Conservation (phyloP, 2,888 invertebrate species). For the Elmis aenea region DNA sequence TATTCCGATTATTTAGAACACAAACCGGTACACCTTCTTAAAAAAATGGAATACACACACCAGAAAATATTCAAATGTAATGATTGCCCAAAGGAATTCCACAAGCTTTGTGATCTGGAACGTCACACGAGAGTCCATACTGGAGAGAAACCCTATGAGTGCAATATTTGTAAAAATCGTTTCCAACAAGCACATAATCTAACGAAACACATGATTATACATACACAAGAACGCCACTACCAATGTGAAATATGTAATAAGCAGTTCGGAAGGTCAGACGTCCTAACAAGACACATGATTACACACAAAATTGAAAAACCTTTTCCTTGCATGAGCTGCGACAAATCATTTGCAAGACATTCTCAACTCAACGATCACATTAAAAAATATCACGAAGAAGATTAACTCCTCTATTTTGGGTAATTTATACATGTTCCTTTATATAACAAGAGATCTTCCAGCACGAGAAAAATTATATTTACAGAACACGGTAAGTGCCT, state of each 20-base stretch:
- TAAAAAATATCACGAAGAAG: conserved; percentile 15
- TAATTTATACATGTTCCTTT: too few species aligned
- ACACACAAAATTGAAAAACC: conserved; percentile 43
- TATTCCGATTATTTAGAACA: conserved; percentile 34
- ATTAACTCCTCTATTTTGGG: too few species aligned
- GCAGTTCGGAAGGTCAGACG: conserved; percentile 42
- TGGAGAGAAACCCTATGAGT: conserved; percentile 42
- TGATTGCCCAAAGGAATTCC: conserved; percentile 38
- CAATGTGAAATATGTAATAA: conserved; percentile 42
- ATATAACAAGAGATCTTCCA: too few species aligned
- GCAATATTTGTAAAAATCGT: conserved; percentile 31
- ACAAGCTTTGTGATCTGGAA: conserved; percentile 41
- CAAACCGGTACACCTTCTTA: conserved; percentile 34
- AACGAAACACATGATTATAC: conserved; percentile 42
- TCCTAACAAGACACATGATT: conserved; percentile 40
- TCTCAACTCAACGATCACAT: conserved; percentile 22
- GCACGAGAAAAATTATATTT: too few species aligned
- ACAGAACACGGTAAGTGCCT: too few species aligned
- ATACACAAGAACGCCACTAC: conserved; percentile 40
- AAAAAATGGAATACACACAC: conserved; percentile 25
- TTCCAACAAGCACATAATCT: conserved; percentile 41
- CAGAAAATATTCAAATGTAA: conserved; percentile 37
- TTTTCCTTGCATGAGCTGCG: conserved; percentile 36
- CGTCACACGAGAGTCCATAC: conserved; percentile 43
- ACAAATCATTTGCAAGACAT: conserved; percentile 36